Conservation (phyloP, 2,888 invertebrate species). For the Chalcis sispes region DNA sequence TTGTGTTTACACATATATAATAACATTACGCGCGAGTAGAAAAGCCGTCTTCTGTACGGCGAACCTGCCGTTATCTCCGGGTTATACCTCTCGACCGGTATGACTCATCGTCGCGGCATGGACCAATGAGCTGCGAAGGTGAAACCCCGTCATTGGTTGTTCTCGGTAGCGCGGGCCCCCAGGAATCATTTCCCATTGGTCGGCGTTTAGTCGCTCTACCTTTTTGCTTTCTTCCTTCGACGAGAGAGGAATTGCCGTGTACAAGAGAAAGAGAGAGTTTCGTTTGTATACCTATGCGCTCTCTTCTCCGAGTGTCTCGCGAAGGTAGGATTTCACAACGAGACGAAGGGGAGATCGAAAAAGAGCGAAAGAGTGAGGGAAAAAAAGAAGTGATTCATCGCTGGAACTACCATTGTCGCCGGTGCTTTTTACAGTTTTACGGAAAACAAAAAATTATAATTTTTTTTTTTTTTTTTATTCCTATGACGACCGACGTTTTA, state of each 20-base stretch:
- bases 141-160: constrained; percentile 15
- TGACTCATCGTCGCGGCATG: constrained; percentile 65
- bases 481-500: constrained; percentile 29
- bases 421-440: constrained; percentile 44
- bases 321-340: constrained; percentile 57
- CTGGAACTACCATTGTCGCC: constrained; percentile 40
- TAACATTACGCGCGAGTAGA: neutral
- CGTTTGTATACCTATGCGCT: constrained; percentile 38
- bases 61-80: constrained; percentile 24
- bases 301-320: constrained; percentile 47
- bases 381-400: constrained; percentile 57
- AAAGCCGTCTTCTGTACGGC: too few species aligned
- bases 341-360: neutral
- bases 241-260: constrained; percentile 31
- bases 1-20: neutral
- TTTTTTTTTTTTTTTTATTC: constrained; percentile 13
- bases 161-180: neutral
- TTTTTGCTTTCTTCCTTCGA: constrained; percentile 50
- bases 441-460: constrained; percentile 39
- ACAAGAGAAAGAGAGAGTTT: too few species aligned
- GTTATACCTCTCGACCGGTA: neutral
- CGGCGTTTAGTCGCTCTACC: constrained; percentile 59
- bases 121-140: constrained; percentile 63
- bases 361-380: constrained; percentile 7
- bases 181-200: constrained; percentile 61